Base-by-base conservation (phyloP, 2,888 invertebrate genomes). In the Drosophila nigritarsus region DNA sequence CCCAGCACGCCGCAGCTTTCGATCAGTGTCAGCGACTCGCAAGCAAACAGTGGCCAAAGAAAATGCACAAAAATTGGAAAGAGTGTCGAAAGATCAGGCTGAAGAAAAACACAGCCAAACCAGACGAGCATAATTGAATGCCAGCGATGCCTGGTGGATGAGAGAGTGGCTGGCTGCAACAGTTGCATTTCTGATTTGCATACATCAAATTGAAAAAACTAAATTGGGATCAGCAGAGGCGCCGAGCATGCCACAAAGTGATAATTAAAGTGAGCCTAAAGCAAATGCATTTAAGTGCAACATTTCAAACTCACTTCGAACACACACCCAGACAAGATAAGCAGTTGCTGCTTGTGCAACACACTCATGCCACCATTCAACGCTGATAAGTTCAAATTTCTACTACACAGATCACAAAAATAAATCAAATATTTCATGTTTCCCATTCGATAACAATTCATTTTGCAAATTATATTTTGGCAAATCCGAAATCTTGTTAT, bases 151-250 rank as follows among this genome's bases (percentile, higher is more conserved):
- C 7, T 7, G 45, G 3, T 15, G 45, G 4, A 45, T 54, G 49
- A 67, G 68, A 68, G 72, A 65, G 77, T 58, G 27, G 72, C 73
- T 15, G 29, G 72, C 73, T 15, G 20, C 56, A 42, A 15, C 20
- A 56, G 53, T 56, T 63, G 49, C 78, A 89, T 87, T 84, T 7
- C 20, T 45, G 13, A 24, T 84, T 84, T 84, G 89, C 84, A 84
- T 84, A 89, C 75, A 84, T 84, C 87, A 87, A 84, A 79, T 83
- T 81, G 63, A 58, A 60, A 69, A 69, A 53, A 63, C 58, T 50
- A 87, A 83, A 87, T 76, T 77, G 85, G 79, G 82, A 79, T 66
- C 82, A 76, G 58, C 42, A 45, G 11, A 50, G 63, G 67, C 75
- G 62, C 32, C 42, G 64, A 65, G 42, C 60, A 67, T 48, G 59